These are phyloP conservation scores for Colletes collaris DNA, from an alignment of 2,888 invertebrate species.

Conservation along the genomic window DNA sequence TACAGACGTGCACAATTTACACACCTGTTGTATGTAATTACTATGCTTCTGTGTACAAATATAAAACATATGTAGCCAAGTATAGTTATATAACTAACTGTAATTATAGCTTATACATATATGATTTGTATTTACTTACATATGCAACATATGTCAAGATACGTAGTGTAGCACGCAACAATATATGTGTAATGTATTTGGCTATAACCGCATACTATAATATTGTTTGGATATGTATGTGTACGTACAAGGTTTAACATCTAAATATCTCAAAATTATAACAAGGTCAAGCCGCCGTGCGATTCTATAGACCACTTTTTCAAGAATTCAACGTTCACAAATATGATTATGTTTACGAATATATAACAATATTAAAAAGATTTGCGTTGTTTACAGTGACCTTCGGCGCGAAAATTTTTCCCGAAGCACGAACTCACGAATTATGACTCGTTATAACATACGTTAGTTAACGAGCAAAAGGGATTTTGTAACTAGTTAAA, in stretches of 20 bases:
- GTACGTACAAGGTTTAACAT: neutral
- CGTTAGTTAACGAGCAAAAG: no score
- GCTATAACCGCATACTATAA: no score
- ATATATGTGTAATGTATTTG: neutral
- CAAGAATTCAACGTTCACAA: neutral
- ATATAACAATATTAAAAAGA: no score
- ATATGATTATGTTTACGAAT: neutral
- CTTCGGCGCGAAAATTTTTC: no score
- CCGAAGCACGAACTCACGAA: no score
- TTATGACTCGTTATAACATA: no score
- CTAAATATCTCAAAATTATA: neutral
- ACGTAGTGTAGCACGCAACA: no score
- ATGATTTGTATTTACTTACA: neutral
- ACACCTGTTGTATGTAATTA: neutral
- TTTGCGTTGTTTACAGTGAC: no score
- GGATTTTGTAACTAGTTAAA: no score
- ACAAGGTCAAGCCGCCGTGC: neutral
- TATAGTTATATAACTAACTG: neutral
- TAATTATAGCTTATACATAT: conserved; percentile 17
- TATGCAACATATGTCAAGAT: neutral
- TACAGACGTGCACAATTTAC: neutral
- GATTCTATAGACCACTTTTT: neutral
- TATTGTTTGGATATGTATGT: neutral
- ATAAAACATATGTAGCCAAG: neutral
- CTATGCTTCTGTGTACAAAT: neutral